These are phyloP conservation scores for Balaeniceps rex DNA, from an alignment of 2,113 vertebrate species.

Conservation along the genomic window DNA sequence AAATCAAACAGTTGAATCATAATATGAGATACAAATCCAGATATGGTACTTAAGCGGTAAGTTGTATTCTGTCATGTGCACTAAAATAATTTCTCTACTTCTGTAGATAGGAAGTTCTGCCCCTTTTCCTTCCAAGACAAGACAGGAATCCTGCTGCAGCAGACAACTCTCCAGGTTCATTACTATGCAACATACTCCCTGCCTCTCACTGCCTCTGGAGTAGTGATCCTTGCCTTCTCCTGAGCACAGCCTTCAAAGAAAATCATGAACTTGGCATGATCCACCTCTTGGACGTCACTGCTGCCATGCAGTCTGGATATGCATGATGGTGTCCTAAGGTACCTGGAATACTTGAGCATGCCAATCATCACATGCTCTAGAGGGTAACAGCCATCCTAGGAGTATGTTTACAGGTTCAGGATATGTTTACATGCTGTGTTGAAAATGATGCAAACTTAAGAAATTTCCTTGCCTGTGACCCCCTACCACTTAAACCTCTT, in stretches of 20 bases:
- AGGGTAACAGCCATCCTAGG: neutral
- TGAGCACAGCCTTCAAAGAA: neutral
- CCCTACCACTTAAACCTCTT: neutral
- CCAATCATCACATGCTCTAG: neutral
- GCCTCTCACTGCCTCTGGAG: neutral
- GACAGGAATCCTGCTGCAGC: neutral
- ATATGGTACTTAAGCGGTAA: neutral
- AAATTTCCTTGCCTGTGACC: neutral
- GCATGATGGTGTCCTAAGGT: neutral
- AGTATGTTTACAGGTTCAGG: neutral
- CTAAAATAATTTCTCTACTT: neutral
- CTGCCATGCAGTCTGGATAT: neutral
- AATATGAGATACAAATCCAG: neutral
- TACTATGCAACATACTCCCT: neutral
- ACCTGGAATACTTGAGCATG: neutral
- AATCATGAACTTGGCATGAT: neutral
- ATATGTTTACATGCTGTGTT: neutral
- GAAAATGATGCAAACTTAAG: neutral
- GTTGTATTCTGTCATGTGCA: neutral
- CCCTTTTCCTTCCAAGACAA: neutral
- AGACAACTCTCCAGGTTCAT: neutral
- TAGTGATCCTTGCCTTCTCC: neutral
- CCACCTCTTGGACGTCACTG: neutral
- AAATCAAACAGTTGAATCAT: neutral
- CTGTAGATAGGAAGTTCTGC: neutral